These are phyloP conservation scores for Ochotona curzoniae DNA, from an alignment of 2,113 vertebrate genomes.

Conservation along the genomic window DNA sequence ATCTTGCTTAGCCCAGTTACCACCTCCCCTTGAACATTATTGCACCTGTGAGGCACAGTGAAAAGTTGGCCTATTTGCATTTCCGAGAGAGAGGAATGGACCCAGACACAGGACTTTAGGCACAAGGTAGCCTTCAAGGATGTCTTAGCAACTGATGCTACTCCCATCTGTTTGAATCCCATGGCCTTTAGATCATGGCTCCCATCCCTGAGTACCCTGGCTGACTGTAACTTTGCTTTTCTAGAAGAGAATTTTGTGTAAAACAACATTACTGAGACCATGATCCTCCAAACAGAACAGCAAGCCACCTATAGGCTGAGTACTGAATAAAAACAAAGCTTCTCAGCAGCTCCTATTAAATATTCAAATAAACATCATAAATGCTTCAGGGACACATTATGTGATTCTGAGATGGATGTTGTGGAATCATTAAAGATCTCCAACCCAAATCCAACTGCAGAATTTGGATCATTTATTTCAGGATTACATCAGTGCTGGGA, in stretches of 20 bases:
- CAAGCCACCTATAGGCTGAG: constrained; percentile 64
- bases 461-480: constrained; percentile 57
- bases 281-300: constrained; percentile 73
- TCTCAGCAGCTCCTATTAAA: constrained; percentile 68
- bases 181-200: neutral
- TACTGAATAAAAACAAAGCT: constrained; percentile 63
- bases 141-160: neutral
- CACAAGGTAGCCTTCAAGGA: neutral
- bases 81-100: no score
- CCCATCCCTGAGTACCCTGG: neutral
- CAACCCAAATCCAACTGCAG: constrained; percentile 28
- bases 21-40: neutral
- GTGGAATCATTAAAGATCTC: constrained; percentile 69
- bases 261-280: constrained; percentile 66
- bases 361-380: constrained; percentile 80
- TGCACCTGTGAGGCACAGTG: neutral
- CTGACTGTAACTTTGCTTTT: constrained; percentile 75
- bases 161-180: neutral
- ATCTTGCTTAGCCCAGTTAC: neutral
- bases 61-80: neutral
- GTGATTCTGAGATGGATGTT: neutral
- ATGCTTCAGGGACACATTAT: constrained; percentile 75
- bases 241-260: constrained; percentile 69
- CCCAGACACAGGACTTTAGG: neutral
- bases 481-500: constrained; percentile 40